Conservation (phyloP, 2,888 invertebrate species). For the Apodemia mormo region DNA sequence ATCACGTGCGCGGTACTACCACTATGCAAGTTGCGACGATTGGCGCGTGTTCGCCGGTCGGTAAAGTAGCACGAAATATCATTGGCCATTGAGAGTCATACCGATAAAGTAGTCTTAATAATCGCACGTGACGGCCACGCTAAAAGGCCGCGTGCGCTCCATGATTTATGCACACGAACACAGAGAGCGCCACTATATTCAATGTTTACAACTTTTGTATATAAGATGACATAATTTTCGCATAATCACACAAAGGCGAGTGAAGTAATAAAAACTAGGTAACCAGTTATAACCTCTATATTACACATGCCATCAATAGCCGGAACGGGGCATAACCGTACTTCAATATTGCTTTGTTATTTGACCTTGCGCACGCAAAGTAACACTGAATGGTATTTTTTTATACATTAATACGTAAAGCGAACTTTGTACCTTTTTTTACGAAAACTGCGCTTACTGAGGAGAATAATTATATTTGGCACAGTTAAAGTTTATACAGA, state of each 20-base stretch:
- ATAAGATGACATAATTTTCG: conserved; percentile 62
- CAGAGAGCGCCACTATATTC: conserved; percentile 54
- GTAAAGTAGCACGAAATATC: conserved; percentile 41
- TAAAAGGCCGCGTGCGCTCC: conserved; percentile 40
- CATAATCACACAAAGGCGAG: conserved; percentile 45
- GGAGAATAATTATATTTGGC: no score
- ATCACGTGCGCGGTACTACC: conserved; percentile 69
- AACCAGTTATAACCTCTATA: conserved; percentile 28
- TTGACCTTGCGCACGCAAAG: conserved; percentile 5
- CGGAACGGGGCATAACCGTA: conserved; percentile 31
- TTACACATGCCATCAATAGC: conserved; percentile 15
- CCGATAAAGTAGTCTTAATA: conserved; percentile 51
- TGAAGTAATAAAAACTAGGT: conserved; percentile 39
- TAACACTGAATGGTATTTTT: no score
- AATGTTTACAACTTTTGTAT: conserved; percentile 56
- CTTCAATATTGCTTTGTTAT: conserved; percentile 16
- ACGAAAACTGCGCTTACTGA: no score
- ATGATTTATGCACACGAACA: conserved; percentile 23
- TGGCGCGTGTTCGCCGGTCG: conserved; percentile 50
- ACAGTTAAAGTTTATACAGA: no score
- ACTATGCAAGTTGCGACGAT: conserved; percentile 51
- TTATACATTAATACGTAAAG: no score
- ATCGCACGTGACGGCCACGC: conserved; percentile 59
- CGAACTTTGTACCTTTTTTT: no score
- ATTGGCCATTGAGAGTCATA: conserved; percentile 49